These are phyloP conservation scores for Sprattus sprattus DNA, from an alignment of 2,113 vertebrate genomes.

Conservation along the genomic window DNA sequence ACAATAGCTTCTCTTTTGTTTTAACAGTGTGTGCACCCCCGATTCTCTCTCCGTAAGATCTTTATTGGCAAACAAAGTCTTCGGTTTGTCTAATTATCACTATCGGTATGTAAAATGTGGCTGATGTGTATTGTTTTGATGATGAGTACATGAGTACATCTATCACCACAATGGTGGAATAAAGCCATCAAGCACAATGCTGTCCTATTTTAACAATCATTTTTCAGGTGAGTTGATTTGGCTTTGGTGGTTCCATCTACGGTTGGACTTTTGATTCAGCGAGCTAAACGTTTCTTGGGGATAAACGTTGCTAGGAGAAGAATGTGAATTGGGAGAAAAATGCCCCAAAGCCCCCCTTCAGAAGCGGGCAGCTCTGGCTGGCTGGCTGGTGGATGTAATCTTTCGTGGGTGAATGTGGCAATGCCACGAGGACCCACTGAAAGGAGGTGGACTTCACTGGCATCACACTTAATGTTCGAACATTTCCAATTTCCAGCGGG, in stretches of 20 bases:
- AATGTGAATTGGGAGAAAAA: not conserved
- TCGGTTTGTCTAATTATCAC: slow-evolving; percentile 6
- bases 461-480: slow-evolving; percentile 63
- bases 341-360: not conserved
- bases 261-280: not conserved
- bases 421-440: slow-evolving; percentile 24
- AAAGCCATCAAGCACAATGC: not conserved
- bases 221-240: not conserved
- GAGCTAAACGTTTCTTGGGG: not conserved
- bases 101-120: slow-evolving; percentile 12
- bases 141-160: not conserved
- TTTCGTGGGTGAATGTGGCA: slow-evolving; percentile 37
- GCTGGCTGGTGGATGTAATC: slow-evolving; percentile 35
- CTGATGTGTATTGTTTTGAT: slow-evolving; percentile 13
- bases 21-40: slow-evolving; percentile 6
- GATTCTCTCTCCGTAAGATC: slow-evolving; percentile 5
- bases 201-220: not conserved
- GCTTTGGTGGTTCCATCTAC: not conserved
- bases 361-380: not conserved
- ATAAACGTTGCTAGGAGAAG: not conserved
- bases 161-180: not conserved
- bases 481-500: slow-evolving; percentile 71
- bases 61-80: not conserved
- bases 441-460: slow-evolving; percentile 30
- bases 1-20: slow-evolving; percentile 37